A percentile compares a stretch with the other conserved stretches of the same genome.
These are phyloP conservation scores for Patella depressa DNA, from an alignment of 2,888 invertebrate genomes.

Conservation along the genomic window DNA sequence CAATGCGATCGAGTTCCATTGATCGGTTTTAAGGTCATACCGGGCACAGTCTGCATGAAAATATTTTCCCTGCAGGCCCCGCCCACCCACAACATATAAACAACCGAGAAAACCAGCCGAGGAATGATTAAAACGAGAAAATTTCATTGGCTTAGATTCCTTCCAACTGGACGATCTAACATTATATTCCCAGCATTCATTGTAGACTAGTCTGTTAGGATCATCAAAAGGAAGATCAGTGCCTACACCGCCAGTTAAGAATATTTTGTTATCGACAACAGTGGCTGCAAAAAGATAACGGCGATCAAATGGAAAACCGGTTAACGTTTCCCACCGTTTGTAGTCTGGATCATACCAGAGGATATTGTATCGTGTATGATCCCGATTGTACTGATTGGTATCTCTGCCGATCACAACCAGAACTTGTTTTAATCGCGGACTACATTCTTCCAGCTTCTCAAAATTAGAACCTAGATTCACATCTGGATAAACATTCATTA, in stretches of 20 bases:
- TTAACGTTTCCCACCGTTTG: constrained; percentile 22
- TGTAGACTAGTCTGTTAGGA: constrained; percentile 22
- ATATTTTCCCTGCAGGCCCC: constrained; percentile 11
- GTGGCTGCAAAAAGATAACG: constrained; percentile 23
- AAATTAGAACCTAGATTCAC: background rate
- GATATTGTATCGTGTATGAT: background rate
- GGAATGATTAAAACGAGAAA: constrained; percentile 32
- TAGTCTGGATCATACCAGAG: constrained; percentile 25
- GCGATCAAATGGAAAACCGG: constrained; percentile 26
- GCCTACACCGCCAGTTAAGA: constrained; percentile 31
- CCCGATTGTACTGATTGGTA: constrained; percentile 15
- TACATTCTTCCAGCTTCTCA: background rate
- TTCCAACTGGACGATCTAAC: constrained; percentile 22
- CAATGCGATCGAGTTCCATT: constrained; percentile 28
- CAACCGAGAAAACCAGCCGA: constrained; percentile 16
- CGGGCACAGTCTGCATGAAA: constrained; percentile 26
- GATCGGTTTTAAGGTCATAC: constrained; percentile 27
- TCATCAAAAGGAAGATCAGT: constrained; percentile 15
- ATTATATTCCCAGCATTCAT: constrained; percentile 23
- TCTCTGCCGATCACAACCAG: constrained; percentile 30
- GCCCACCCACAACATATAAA: constrained; percentile 33
- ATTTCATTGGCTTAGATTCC: constrained; percentile 20
- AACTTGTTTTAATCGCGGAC: constrained; percentile 18
- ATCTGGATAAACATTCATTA: background rate
- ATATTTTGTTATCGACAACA: constrained; percentile 22